Conservation (phyloP, 2,797 vertebrate genomes). For the Mycteria americana region DNA sequence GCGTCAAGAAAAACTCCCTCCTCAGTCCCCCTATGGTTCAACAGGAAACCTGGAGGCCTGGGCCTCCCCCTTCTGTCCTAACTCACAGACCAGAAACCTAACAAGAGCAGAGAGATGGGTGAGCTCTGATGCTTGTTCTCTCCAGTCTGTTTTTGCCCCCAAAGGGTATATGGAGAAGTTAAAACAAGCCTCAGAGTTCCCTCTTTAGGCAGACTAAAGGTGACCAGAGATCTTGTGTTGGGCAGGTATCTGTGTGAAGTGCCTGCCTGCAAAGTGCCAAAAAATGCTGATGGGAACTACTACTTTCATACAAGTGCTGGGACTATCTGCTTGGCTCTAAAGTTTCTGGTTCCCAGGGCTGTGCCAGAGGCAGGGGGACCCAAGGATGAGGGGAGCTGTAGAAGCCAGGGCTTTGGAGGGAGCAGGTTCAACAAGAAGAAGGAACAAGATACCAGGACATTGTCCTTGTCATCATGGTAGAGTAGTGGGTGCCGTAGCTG, state of each 20-base stretch:
- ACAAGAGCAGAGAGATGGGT: not conserved
- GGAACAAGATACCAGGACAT: constrained; percentile 79
- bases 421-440: not conserved
- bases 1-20: not conserved
- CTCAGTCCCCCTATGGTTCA: not conserved
- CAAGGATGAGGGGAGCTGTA: not conserved
- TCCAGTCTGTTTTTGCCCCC: not conserved
- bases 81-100: not conserved
- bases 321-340: not conserved
- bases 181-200: not conserved
- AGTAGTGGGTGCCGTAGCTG: constrained; percentile 86
- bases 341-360: not conserved
- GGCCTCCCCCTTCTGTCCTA: not conserved
- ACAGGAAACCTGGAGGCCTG: not conserved
- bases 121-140: not conserved
- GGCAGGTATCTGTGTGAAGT: not conserved
- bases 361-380: not conserved
- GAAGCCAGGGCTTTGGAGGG: not conserved
- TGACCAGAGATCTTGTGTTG: not conserved
- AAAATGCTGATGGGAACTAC: not conserved
- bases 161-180: not conserved
- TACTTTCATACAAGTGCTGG: not conserved
- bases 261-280: not conserved
- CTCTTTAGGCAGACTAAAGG: not conserved
- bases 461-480: constrained; percentile 88